Percentiles rank a stretch among this genome's conserved stretches.
Evolutionary conservation across 92 coral and sea anemone species (phyloP).

Genomic region (Actinostola sp.): DNA sequence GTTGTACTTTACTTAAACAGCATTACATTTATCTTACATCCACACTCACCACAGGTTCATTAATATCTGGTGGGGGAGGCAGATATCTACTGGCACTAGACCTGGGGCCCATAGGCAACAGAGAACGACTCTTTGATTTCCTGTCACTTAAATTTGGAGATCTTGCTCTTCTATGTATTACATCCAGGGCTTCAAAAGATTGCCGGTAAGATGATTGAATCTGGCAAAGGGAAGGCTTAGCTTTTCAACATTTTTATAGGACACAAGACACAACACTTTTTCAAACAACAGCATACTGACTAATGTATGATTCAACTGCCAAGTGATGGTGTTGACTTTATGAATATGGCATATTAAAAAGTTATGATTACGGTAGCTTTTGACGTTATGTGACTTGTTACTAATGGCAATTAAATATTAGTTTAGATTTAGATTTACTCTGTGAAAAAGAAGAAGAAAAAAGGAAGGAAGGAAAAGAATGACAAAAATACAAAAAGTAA

Average conservation of each 20-base stretch:
- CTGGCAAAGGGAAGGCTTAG: slow-evolving; percentile 52
- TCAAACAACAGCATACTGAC: too few species aligned
- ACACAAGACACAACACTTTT: too few species aligned
- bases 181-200: slow-evolving; percentile 93
- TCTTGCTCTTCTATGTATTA: slow-evolving; percentile 70
- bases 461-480: too few species aligned
- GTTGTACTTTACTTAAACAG: not conserved
- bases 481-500: too few species aligned
- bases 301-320: too few species aligned
- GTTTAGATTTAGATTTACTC: too few species aligned
- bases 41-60: slow-evolving; percentile 62
- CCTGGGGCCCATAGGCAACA: slow-evolving; percentile 54
- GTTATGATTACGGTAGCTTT: too few species aligned
- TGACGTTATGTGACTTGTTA: too few species aligned
- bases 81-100: slow-evolving; percentile 36
- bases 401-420: too few species aligned
- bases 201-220: slow-evolving; percentile 71
- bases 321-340: too few species aligned
- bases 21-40: not conserved
- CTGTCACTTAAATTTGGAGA: slow-evolving; percentile 76
- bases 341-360: too few species aligned
- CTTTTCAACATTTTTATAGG: not conserved
- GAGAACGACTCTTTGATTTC: slow-evolving; percentile 72
- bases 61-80: slow-evolving; percentile 51
- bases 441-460: too few species aligned